phyloP scores from a whole-genome alignment of 2,888 invertebrate genomes.

The Boloria selene region DNA sequence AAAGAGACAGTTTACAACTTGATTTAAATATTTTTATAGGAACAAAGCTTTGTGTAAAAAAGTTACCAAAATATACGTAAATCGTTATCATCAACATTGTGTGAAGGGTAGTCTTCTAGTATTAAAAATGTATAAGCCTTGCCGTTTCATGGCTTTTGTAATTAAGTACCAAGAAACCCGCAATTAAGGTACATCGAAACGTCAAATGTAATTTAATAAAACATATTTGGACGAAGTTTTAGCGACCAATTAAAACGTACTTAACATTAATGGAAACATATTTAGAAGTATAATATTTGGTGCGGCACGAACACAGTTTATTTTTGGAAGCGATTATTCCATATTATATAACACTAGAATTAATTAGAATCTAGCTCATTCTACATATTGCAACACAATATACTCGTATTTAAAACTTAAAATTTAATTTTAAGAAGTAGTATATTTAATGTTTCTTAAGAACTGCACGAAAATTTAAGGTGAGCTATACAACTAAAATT shows the following conservation, averaged over 20 bases:
- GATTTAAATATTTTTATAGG: neutral
- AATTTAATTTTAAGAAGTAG: no score
- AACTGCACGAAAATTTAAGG: no score
- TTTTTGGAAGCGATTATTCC: no score
- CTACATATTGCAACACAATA: no score
- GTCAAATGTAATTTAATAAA: conserved; percentile 23
- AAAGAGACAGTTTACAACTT: conserved; percentile 3
- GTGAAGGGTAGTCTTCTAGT: neutral
- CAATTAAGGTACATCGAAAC: conserved; percentile 22
- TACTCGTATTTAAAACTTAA: no score
- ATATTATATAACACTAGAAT: no score
- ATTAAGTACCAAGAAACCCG: conserved; percentile 15
- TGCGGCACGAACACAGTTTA: no score
- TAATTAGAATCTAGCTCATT: no score
- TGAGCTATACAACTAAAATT: no score
- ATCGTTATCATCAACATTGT: neutral
- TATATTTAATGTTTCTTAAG: no score
- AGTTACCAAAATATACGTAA: neutral
- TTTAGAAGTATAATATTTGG: no score
- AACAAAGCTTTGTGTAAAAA: neutral
- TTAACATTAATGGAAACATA: conserved; percentile 7
- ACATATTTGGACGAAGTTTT: conserved; percentile 9
- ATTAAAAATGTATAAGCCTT: conserved; percentile 17
- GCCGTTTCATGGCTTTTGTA: conserved; percentile 13
- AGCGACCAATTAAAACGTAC: conserved; percentile 17